A percentile compares a stretch with the other conserved stretches of the same genome.
phyloP scores from a whole-genome alignment of 2,113 vertebrate species.

The Pluvianellus socialis region DNA sequence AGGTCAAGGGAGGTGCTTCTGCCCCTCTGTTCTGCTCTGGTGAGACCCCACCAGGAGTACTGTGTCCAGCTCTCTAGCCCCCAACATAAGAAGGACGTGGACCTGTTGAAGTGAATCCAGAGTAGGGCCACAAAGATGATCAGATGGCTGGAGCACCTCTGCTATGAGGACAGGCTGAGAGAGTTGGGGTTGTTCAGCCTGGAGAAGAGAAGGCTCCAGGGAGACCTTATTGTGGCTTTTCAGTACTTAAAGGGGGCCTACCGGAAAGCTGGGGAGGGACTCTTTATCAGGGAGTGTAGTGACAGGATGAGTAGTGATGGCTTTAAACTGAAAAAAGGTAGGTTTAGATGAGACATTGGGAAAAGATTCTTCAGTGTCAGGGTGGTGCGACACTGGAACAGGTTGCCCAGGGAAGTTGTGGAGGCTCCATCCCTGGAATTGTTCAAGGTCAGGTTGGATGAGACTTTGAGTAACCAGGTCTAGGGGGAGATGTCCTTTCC shows the following conservation, averaged over 20 bases:
- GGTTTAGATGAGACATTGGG: background rate
- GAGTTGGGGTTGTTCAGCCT: background rate
- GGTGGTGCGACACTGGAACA: background rate
- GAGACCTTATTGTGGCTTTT: background rate
- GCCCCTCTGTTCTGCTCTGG: too few species aligned
- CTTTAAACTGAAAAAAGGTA: background rate
- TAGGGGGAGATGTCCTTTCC: background rate
- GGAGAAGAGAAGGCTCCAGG: background rate
- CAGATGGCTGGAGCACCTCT: background rate
- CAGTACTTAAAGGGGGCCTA: background rate
- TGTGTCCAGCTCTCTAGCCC: background rate
- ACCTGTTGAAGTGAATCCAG: background rate
- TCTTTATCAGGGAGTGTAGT: background rate
- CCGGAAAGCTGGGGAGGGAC: background rate
- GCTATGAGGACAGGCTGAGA: background rate
- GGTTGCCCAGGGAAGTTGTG: background rate
- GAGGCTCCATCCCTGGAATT: background rate
- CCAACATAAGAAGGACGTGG: background rate
- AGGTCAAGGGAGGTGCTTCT: too few species aligned
- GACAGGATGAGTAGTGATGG: background rate
- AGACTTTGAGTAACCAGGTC: background rate
- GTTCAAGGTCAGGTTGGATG: background rate
- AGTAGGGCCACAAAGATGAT: background rate
- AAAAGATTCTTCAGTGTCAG: background rate
- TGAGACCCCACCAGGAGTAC: background rate